Conservation (phyloP, 2,113 vertebrate species). For the Neogobius melanostomus region DNA sequence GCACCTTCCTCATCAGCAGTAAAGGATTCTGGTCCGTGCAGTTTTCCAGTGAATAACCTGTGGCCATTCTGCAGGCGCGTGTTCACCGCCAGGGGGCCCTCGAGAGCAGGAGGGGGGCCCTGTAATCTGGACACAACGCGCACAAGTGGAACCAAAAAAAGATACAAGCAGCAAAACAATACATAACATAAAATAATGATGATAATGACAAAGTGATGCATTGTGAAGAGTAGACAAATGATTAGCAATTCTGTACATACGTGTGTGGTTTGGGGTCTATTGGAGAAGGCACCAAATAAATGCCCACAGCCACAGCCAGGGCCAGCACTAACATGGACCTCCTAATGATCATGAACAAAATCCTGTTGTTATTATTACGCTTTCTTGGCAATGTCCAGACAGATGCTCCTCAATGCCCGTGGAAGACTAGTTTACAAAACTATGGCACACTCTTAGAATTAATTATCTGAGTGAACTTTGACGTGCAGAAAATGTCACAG, state of each 20-base stretch:
- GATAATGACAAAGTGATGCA: too few relatives aligned
- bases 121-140: slow-evolving; percentile 57
- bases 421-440: too few relatives aligned
- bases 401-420: too few relatives aligned
- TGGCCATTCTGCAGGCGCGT: slow-evolving; percentile 67
- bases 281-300: slow-evolving; percentile 75
- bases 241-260: slow-evolving; percentile 28
- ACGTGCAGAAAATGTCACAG: not conserved
- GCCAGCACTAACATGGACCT: slow-evolving; percentile 39
- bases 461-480: slow-evolving; percentile 12
- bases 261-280: slow-evolving; percentile 67
- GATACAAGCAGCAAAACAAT: too few relatives aligned
- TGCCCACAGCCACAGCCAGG: slow-evolving; percentile 40
- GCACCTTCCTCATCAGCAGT: slow-evolving; percentile 67
- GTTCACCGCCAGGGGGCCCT: slow-evolving; percentile 70
- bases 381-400: too few relatives aligned
- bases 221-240: too few relatives aligned
- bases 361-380: not conserved
- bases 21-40: slow-evolving; percentile 74
- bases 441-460: not conserved
- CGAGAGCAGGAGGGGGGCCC: slow-evolving; percentile 65
- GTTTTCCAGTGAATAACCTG: slow-evolving; percentile 66
- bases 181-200: too few relatives aligned
- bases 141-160: too few relatives aligned
- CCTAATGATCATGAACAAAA: too few relatives aligned